Evolutionary conservation across 2,113 vertebrate genomes (phyloP), one percentile per base, ranked within the genome.

Genomic region (Gasterosteus aculeatus): DNA sequence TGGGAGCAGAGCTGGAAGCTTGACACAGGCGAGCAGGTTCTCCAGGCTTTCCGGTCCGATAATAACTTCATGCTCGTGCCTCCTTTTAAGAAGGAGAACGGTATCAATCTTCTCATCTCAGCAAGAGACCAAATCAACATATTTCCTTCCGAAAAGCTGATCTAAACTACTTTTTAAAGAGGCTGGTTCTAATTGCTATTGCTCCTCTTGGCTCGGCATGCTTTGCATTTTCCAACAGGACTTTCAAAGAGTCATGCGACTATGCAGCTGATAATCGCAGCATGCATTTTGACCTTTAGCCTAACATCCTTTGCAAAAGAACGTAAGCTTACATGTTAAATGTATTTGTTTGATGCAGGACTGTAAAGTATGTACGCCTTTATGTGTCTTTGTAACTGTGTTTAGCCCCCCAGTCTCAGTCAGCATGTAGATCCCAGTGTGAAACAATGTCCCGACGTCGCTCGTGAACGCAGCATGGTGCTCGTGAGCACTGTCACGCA

Each of bases 181-280:
- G 16, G 11, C 65, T 76, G 39, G 82, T 82, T 79, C 80, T 76
- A 56, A 58, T 72, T 46, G 78, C 89, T 85, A 11, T 19, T 60
- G 84, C 81, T 86, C 60, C 72, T 80, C 68, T 88, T 61, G 73
- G 84, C 70, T 91, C 77, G 46, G 81, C 88, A 86, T 93, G 90
- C 89, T 83, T 88, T 91, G 80, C 88, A 84, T 80, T 82, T 87
- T 78, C 78, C 74, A 57, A 68, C 74, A 53, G 75, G 66, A 84
- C 57, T 51, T 57, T 66, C 31, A 65, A 57, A 74, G 61, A 31
- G 62, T 63, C 66, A 7, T 61, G 8, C 39, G 26, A 78, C 29
- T 42, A 69, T n/a, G 35, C 9, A 62, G 75, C 80, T 75, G 59
- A 79, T 44, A 66, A 58, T 78, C 78, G 78, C 87, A 83, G 89